Evolutionary conservation across 2,113 vertebrate genomes (phyloP).

Genomic region (Delphinapterus leucas): DNA sequence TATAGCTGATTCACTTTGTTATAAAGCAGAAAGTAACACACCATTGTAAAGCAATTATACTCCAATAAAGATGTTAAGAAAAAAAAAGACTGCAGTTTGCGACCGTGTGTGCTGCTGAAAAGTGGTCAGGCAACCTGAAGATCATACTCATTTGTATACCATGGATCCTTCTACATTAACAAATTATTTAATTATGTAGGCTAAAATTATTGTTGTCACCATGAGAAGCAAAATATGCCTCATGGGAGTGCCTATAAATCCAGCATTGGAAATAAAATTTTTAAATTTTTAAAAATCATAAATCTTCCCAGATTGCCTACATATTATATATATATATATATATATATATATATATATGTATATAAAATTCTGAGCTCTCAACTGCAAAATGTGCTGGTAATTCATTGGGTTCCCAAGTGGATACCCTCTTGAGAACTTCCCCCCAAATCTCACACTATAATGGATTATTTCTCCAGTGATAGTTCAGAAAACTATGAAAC

Average conservation of each 20-base stretch:
- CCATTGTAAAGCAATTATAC: too few species aligned
- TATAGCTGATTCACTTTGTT: too few species aligned
- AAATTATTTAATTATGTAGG: background rate
- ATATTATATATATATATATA: background rate
- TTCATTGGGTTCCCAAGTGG: background rate
- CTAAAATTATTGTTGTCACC: background rate
- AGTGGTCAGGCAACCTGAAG: background rate
- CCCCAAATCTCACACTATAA: background rate
- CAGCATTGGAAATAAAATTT: slow-evolving; percentile 11
- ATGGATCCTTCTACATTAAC: background rate
- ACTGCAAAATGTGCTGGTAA: background rate
- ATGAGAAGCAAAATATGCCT: background rate
- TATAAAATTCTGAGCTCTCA: background rate
- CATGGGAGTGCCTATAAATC: background rate
- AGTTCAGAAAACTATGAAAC: background rate
- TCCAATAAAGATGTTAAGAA: too few species aligned
- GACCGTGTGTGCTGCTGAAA: background rate
- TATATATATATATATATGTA: background rate
- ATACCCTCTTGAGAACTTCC: background rate
- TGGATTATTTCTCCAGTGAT: background rate
- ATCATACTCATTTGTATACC: background rate
- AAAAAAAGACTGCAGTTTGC: background rate
- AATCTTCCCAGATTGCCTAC: background rate
- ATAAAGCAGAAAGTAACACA: too few species aligned
- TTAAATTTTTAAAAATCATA: background rate